Percentiles rank a stretch among this genome's conserved stretches.
Evolutionary conservation across 2,113 vertebrate genomes (phyloP).

Genomic region (Tricholaema leucomelas): DNA sequence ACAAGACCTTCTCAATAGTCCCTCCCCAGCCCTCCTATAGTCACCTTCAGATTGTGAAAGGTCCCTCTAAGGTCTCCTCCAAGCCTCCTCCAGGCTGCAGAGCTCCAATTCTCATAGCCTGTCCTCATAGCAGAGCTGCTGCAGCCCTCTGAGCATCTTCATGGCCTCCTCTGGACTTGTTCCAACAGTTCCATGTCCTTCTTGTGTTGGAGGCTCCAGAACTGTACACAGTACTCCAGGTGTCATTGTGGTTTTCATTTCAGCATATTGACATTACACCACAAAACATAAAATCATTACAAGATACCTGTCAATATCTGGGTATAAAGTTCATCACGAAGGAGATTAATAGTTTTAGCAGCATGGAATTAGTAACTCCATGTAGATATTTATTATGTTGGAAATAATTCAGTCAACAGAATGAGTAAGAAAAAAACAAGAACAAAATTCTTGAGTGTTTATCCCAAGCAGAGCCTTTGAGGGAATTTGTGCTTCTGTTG

Average conservation of each 20-base stretch:
- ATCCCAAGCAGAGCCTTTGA: background rate
- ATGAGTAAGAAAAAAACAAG: background rate
- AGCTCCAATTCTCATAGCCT: no score
- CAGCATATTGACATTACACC: accelerated
- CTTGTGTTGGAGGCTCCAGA: no score
- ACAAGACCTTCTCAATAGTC: no score
- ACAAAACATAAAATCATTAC: background rate
- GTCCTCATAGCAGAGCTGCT: no score
- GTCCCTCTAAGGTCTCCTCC: no score
- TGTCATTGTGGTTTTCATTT: background rate
- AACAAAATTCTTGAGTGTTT: background rate
- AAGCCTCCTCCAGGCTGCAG: no score
- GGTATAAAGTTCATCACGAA: background rate
- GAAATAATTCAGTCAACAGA: background rate
- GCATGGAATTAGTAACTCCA: background rate
- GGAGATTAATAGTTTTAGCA: background rate
- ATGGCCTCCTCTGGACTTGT: no score
- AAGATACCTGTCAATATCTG: background rate
- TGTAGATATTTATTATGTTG: background rate
- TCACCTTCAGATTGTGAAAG: no score
- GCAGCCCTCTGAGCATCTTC: no score
- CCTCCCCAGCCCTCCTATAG: no score
- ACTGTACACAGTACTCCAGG: no score
- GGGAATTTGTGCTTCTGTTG: background rate
- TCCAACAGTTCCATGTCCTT: no score